phyloP scores from a whole-genome alignment of 1,140 invertebrate genomes.

The Monochamus saltuarius region DNA sequence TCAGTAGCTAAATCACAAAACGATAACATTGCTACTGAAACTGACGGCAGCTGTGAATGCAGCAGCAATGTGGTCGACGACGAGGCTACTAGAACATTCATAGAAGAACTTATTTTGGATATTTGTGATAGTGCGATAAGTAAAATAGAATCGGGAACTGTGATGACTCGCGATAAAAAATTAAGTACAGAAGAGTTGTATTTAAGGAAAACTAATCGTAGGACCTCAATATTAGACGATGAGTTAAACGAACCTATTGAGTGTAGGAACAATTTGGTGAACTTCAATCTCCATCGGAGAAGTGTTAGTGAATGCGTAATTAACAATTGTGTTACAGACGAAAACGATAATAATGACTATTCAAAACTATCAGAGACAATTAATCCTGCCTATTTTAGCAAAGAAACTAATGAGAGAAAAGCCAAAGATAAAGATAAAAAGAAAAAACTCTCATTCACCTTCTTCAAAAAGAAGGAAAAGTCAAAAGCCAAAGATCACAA shows the following conservation, averaged over 20 bases:
- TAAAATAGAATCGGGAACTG: constrained; percentile 14
- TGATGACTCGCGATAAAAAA: constrained; percentile 26
- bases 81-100: constrained; percentile 4
- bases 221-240: constrained; percentile 28
- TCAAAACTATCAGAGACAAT: neutral
- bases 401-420: constrained; percentile 7
- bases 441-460: constrained; percentile 37
- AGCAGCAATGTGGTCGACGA: neutral
- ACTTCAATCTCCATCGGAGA: constrained; percentile 8
- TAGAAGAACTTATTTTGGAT: constrained; percentile 14
- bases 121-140: constrained; percentile 23
- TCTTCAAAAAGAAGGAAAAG: constrained; percentile 30
- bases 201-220: constrained; percentile 16
- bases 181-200: constrained; percentile 19
- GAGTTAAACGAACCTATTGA: constrained; percentile 23
- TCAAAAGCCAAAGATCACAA: constrained; percentile 27
- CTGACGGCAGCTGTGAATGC: neutral
- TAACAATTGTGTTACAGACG: constrained; percentile 3
- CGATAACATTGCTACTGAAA: neutral
- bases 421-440: constrained; percentile 25
- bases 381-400: too few relatives aligned
- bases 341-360: constrained; percentile 23
- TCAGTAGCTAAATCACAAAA: neutral
- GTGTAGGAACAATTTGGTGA: constrained; percentile 25
- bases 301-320: constrained; percentile 23